Base-by-base conservation (phyloP, 2,888 invertebrate species). In the Teinopalpus imperialis region DNA sequence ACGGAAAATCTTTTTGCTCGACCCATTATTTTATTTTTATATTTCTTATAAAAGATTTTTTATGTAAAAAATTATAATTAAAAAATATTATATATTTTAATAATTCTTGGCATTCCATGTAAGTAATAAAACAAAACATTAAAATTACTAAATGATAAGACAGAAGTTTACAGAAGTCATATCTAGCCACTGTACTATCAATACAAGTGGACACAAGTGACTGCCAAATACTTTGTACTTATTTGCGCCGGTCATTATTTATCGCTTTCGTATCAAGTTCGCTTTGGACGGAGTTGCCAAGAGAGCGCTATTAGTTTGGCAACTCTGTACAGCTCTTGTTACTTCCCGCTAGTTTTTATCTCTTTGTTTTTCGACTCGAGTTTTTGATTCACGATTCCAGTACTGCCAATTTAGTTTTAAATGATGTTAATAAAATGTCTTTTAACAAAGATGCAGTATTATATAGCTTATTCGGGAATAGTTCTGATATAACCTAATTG, bases 141-240 rank as follows among this genome's bases (percentile, higher is more conserved):
- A n/a, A n/a, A n/a, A n/a, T n/a, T n/a, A n/a, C n/a, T n/a, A n/a
- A n/a, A n/a, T n/a, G n/a, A n/a, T n/a, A n/a, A n/a, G n/a, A n/a
- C n/a, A n/a, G n/a, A 8, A 8, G 2, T 27, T 7, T 29, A 3
- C 1, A 20, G 2, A 26, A 13, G 56, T 0, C 74, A 53, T 59
- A 58, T 85, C 82, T 42, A 80, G 75, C 6, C 10, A 1, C 8
- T 23, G 9, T 65, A 66, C 9, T 7, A 56, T 64, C 74, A 14
- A 0, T 5, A 31, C 9, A 43, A 63, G 69, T 65, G 77, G 78
- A 78, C 81, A 80, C 64, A 69, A 68, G 58, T 57, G 67, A 32
- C 70, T 81, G 87, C 87, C 87, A 88, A 88, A 86, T 80, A 79
- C 78, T 81, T 82, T 75, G 81, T 77, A 73, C 72, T 81, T 86